Evolutionary conservation across 1,140 invertebrate genomes (phyloP).

Genomic region (Orchesella cincta): DNA sequence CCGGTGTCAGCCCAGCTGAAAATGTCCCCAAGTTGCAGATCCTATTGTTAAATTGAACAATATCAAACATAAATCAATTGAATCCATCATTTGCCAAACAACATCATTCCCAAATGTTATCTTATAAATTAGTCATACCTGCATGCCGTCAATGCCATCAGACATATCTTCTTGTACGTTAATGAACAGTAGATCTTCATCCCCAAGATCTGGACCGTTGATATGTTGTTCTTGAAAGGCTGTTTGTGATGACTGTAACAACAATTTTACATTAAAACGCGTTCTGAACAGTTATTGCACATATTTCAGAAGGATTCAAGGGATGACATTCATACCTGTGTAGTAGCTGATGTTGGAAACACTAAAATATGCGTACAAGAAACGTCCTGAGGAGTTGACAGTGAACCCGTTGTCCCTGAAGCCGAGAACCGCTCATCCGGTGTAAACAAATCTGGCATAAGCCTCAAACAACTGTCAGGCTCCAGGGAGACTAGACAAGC

Average conservation of each 20-base stretch:
- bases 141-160: slow-evolving; percentile 72
- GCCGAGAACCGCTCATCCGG: slow-evolving; percentile 88
- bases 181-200: slow-evolving; percentile 72
- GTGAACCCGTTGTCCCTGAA: slow-evolving; percentile 70
- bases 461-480: slow-evolving; percentile 85
- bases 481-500: slow-evolving; percentile 97
- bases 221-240: slow-evolving; percentile 80
- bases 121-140: slow-evolving; percentile 57
- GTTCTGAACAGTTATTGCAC: neutral
- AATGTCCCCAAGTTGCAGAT: slow-evolving; percentile 66
- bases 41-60: slow-evolving; percentile 42
- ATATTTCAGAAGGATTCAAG: neutral
- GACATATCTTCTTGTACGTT: slow-evolving; percentile 71
- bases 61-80: neutral
- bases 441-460: slow-evolving; percentile 93
- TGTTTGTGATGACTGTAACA: slow-evolving; percentile 75
- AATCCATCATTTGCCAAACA: slow-evolving; percentile 45
- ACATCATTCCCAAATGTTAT: neutral
- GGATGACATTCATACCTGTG: slow-evolving; percentile 69
- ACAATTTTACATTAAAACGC: slow-evolving; percentile 32
- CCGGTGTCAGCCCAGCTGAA: slow-evolving; percentile 67
- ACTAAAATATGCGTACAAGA: slow-evolving; percentile 97
- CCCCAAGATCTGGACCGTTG: slow-evolving; percentile 71
- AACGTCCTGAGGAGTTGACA: slow-evolving; percentile 89
- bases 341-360: slow-evolving; percentile 96